These are phyloP conservation scores for Drosophila asahinai DNA, from an alignment of 1,140 invertebrate species.

Conservation along the genomic window DNA sequence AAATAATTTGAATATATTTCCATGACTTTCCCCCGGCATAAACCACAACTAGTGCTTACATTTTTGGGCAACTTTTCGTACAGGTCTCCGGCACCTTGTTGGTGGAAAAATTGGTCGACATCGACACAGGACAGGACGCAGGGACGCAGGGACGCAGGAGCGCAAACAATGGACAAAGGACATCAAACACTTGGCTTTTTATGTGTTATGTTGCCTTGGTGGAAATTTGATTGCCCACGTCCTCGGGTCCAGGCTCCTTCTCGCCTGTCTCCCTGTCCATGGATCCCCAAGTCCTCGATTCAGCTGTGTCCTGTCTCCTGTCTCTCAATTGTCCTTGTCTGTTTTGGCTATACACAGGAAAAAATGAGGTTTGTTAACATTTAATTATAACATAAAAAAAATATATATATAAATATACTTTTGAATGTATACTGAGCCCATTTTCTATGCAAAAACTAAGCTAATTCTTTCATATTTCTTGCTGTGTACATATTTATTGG, in stretches of 20 bases:
- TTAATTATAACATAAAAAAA: no score
- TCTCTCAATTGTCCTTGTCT: conserved; percentile 23
- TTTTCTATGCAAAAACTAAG: neutral
- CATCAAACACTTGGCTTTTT: conserved; percentile 59
- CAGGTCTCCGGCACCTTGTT: conserved; percentile 13
- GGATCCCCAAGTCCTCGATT: neutral
- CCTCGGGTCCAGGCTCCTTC: conserved; percentile 3
- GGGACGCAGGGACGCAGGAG: neutral
- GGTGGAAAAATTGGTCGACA: conserved; percentile 9
- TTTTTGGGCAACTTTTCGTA: conserved; percentile 15
- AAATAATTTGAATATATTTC: neutral
- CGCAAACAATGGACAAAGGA: conserved; percentile 45
- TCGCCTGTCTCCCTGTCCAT: neutral
- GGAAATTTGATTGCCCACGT: conserved; percentile 55
- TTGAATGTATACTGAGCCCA: neutral
- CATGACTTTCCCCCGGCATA: conserved; percentile 2
- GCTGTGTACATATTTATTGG: conserved; percentile 36
- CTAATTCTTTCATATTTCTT: neutral
- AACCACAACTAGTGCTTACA: neutral
- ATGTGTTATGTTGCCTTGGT: conserved; percentile 50
- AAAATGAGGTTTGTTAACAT: no score
- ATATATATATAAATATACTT: neutral
- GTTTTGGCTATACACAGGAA: no score
- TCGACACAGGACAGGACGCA: conserved; percentile 4
- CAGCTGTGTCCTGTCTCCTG: neutral